Evolutionary conservation across 2,113 vertebrate species (phyloP), one percentile per base, ranked within the genome.

Genomic region (Apodemus sylvaticus): DNA sequence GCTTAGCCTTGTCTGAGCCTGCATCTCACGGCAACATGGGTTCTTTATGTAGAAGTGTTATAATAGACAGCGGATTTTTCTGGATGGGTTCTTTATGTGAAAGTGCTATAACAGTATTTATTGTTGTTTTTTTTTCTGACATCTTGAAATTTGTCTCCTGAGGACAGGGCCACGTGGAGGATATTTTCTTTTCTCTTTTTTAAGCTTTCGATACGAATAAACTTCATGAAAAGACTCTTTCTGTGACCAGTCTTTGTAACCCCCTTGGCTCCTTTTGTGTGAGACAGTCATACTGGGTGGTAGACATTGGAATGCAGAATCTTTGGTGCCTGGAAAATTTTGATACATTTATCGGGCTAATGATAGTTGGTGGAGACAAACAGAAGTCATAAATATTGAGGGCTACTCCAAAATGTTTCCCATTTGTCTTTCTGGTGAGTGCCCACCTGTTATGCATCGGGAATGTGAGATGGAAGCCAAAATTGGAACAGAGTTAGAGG

Each of bases 391-490:
- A 94, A 76, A 85, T 76, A 87, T 62, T 88, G 79, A 83, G 70
- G 22, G n/a, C 51, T 74, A 79, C 39, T 83, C 85, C 51, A 48
- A 74, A 91, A 91, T n/a, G 20, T 82, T 86, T 76, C 64, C 66
- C 71, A 86, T 42, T 91, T 96, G 74, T 93, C 78, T 86, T 96
- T 94, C 62, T 92, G 51, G 70, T 42, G 82, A 85, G 81, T 92
- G 42, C 16, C 22, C 70, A 95, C 60, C 19, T 89, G 42, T 83
- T 77, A 13, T 4, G 20, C 39, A 55, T 73, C 16, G 17, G 76
- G 39, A 86, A 70, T 86, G 17, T 95, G 55, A 73, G 45, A 7
- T 77, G 26, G 51, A 14, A 93, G 34, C 29, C 45, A 51, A 12
- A 85, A 71, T 11, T 64, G 24, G 34, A 86, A 79, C 55, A 20